Base-by-base conservation (phyloP, 2,888 invertebrate genomes). In the Lasioglossum morio region DNA sequence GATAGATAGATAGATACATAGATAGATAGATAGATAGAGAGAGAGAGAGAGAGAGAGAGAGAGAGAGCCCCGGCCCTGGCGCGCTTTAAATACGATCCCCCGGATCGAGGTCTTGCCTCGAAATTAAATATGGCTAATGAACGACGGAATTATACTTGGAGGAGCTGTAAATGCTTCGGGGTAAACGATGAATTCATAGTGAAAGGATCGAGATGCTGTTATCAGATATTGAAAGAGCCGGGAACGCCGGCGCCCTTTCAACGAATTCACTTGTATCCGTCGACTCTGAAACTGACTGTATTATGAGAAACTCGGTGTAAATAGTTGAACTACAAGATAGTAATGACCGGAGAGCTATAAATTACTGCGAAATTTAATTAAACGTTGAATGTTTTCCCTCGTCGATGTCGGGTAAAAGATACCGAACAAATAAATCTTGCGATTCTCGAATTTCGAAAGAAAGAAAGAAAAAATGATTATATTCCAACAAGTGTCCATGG, bases 71-170 rank as follows among this genome's bases (percentile, higher is more conserved):
- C 48, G 19, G 7, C 4, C 19, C 19, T 2, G 72, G 30, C 19
- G 10, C 34, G 23, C 19, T 73, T 73, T 34, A 73, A 53, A 48
- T 14, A 12, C 34, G 34, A 73, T 72, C 34, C 12, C 23, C 46
- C 19, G 72, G 30, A 69, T 70, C 73, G 23, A 48, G 48, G 30
- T 72, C 30, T 30, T 30, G 37, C 72, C 27, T 19, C 19, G 2
- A 12, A 46, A 72, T 46, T 73, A 73, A 73, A 53, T 73, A 48
- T 34, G 34, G 30, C 48, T 34, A 53, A 73, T 53, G n/a, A 73
- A 53, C 23, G 48, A 73, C 12, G 48, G 48, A 73, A 53, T 43
- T 48, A 48, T 73, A 30, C 48, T n/a, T 23, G 43, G 27, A 73
- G 48, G 2, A 73, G 43, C 34, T 34, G 48, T 34, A 23, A 34